phyloP scores from a whole-genome alignment of 2,888 invertebrate species.

The Ceriagrion tenellum region DNA sequence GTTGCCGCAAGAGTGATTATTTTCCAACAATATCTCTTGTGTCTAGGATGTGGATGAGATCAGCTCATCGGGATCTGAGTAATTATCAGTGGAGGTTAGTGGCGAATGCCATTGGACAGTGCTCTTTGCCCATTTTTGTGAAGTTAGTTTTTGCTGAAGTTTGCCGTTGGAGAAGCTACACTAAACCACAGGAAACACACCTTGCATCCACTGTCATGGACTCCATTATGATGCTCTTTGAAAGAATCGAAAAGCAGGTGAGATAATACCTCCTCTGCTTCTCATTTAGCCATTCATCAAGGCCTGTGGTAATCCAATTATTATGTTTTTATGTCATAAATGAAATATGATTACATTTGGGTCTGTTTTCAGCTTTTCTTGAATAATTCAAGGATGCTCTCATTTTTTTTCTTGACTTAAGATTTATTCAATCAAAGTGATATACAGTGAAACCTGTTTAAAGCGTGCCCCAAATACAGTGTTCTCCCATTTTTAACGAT shows the following conservation, averaged over 20 bases:
- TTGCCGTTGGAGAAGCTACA: constrained; percentile 97
- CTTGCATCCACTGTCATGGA: constrained; percentile 97
- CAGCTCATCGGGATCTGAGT: constrained; percentile 91
- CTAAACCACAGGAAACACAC: constrained; percentile 94
- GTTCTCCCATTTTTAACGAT: no score
- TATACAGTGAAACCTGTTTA: no score
- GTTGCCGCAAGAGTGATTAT: background rate
- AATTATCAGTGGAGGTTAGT: constrained; percentile 97
- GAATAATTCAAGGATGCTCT: no score
- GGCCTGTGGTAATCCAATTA: no score
- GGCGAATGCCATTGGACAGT: constrained; percentile 94
- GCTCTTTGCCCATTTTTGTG: constrained; percentile 97
- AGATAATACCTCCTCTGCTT: background rate
- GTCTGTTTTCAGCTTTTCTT: no score
- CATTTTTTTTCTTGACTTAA: no score
- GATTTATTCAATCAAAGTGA: no score
- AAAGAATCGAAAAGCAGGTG: constrained; percentile 95
- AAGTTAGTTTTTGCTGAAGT: constrained; percentile 99
- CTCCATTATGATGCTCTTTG: constrained; percentile 97
- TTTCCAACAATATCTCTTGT: background rate
- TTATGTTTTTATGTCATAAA: no score
- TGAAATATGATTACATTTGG: no score
- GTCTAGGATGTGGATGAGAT: constrained; percentile 93
- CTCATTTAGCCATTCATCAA: no score
- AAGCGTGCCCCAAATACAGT: no score